phyloP scores from a whole-genome alignment of 2,797 vertebrate genomes.

The Pelobates cultripes region DNA sequence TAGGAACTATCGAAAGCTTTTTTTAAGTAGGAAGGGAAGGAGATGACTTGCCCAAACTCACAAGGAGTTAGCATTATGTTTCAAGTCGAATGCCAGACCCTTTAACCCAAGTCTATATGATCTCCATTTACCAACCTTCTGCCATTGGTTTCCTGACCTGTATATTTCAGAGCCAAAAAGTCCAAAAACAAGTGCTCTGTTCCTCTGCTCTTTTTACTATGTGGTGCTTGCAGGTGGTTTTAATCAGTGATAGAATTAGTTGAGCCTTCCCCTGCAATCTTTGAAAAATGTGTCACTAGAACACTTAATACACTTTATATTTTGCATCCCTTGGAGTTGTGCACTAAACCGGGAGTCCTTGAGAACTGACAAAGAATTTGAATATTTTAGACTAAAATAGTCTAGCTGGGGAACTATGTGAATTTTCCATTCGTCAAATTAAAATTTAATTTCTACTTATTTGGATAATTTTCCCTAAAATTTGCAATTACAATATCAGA shows the following conservation, averaged over 20 bases:
- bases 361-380: too few species aligned
- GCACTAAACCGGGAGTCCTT: too few species aligned
- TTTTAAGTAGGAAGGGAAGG: constrained; percentile 3
- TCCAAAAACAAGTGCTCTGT: neutral
- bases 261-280: constrained; percentile 20
- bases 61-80: constrained; percentile 1
- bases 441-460: too few species aligned
- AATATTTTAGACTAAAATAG: too few species aligned
- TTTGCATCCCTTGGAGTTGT: too few species aligned
- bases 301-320: too few species aligned
- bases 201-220: neutral
- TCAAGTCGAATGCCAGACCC: constrained; percentile 21
- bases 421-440: too few species aligned
- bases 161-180: constrained; percentile 10
- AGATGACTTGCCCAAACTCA: constrained; percentile 20
- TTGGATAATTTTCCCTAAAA: too few species aligned
- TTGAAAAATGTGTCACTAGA: constrained; percentile 19
- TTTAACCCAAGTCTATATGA: neutral
- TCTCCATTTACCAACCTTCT: constrained; percentile 12
- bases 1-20: constrained; percentile 14
- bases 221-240: constrained; percentile 38
- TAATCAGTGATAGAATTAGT: constrained; percentile 34
- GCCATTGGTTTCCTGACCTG: neutral
- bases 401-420: too few species aligned
- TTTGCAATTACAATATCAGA: too few species aligned